Percentiles rank a stretch among this genome's conserved stretches.
Conservation (phyloP, 2,113 vertebrate species). For the Athene noctua region DNA sequence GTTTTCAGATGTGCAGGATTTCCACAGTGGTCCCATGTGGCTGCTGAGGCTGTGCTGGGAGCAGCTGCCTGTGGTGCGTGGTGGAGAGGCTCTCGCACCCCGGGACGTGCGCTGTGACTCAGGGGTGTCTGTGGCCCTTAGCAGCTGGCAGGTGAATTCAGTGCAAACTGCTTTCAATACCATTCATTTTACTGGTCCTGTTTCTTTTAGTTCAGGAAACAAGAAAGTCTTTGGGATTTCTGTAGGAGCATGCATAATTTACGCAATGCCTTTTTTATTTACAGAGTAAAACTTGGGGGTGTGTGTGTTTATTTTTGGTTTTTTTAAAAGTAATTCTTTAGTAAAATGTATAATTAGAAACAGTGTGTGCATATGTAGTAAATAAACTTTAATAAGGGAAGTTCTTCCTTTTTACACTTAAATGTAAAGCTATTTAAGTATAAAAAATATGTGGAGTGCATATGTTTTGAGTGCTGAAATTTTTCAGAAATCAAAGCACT, state of each 20-base stretch:
- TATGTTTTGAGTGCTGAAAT: background rate
- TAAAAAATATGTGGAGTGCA: background rate
- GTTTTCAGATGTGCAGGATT: background rate
- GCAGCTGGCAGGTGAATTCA: background rate
- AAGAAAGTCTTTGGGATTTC: background rate
- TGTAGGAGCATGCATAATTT: background rate
- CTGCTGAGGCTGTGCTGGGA: background rate
- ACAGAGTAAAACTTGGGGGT: background rate
- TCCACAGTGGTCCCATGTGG: background rate
- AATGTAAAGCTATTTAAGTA: background rate
- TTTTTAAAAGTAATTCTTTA: background rate
- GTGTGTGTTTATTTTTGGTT: background rate
- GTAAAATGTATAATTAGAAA: background rate
- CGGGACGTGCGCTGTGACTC: fast-evolving
- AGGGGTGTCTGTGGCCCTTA: fast-evolving
- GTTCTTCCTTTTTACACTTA: background rate
- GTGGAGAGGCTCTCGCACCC: background rate
- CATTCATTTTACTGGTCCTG: background rate
- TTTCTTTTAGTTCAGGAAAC: background rate
- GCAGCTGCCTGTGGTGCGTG: background rate
- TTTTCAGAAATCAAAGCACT: background rate
- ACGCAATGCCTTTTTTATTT: background rate
- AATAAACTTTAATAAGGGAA: background rate
- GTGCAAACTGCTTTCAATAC: background rate
- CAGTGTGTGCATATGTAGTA: background rate